Evolutionary conservation across 2,888 invertebrate species (phyloP), one percentile per base, ranked within the genome.

Genomic region (Alviniconcha strummeri): DNA sequence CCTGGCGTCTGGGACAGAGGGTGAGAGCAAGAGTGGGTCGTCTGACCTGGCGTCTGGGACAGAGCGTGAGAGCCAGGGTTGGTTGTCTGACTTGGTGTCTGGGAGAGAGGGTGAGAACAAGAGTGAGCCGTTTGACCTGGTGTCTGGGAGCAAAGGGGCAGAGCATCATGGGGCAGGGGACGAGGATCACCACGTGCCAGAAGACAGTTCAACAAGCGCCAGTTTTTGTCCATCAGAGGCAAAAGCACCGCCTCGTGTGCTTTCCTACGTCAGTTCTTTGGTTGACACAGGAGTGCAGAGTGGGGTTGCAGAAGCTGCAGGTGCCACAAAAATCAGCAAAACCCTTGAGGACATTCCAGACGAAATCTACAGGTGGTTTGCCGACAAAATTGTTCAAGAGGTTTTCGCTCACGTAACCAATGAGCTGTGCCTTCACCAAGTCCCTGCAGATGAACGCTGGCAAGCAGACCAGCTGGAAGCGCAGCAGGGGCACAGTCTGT

Each of bases 331-430:
- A 36, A 54, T 4, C 52, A 19, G 15, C 54, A n/a, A 60, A 17
- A 17, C 36, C 67, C 11, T 11, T 19, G 72, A 81, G 5, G 36
- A 60, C 60, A 74, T 86, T 19, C 80, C 87, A 56, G 85, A 85
- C 54, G 87, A 87, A 17, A 76, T 85, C 52, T 88, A 87, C 78
- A 81, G 75, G 52, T 86, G 86, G 87, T 88, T 85, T 72, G 86
- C 88, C 52, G 84, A 85, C 67, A 86, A 85, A 64, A 88, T 88
- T 56, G 85, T 88, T 19, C 84, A 84, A 54, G 85, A 88, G 71
- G 88, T 87, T 8, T 85, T 88, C 56, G 80, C 82, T 17, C 85
- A 84, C 71, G 86, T 85, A 55, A 74, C 84, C 15, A 76, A 81
- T n/a, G 86, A 86, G n/a, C 67, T 86, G 8, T 82, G 77, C 69